Evolutionary conservation across 2,888 invertebrate species (phyloP).

Genomic region (Ectemnius cavifrons): DNA sequence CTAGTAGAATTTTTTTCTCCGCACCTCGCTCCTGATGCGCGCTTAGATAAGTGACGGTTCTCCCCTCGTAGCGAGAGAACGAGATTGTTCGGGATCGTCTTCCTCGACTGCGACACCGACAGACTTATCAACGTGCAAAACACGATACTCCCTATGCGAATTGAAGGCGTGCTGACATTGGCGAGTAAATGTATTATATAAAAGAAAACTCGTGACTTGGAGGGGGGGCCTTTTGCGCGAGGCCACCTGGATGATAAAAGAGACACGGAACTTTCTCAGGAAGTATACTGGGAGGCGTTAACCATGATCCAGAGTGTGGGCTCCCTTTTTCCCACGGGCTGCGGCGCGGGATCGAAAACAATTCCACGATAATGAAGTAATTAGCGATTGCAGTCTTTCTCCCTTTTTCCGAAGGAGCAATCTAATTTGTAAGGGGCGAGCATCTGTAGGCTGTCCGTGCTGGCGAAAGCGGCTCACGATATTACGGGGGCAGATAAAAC

Average conservation of each 20-base stretch:
- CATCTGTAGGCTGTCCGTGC: conserved; percentile 34
- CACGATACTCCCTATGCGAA: not conserved
- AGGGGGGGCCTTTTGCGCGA: not conserved
- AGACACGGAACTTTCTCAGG: not conserved
- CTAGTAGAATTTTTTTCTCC: conserved; percentile 9
- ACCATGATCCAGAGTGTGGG: not conserved
- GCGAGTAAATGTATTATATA: not conserved
- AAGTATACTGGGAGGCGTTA: not conserved
- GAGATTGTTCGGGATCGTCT: not conserved
- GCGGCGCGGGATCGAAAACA: conserved; percentile 28
- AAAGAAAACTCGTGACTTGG: not conserved
- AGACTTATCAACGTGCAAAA: not conserved
- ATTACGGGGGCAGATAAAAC: conserved; percentile 48
- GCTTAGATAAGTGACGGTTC: not conserved
- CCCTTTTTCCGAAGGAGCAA: conserved; percentile 24
- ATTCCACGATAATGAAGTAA: conserved; percentile 50
- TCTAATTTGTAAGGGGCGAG: conserved; percentile 39
- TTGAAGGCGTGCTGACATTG: not conserved
- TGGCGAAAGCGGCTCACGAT: conserved; percentile 14
- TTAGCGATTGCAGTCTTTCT: conserved; percentile 23
- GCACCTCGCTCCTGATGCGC: not conserved
- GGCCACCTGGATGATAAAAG: too few species aligned
- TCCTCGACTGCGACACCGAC: not conserved
- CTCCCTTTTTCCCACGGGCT: conserved; percentile 22
- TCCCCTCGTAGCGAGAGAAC: not conserved